phyloP scores from a whole-genome alignment of 2,888 invertebrate species.

The Mimachlamys varia region DNA sequence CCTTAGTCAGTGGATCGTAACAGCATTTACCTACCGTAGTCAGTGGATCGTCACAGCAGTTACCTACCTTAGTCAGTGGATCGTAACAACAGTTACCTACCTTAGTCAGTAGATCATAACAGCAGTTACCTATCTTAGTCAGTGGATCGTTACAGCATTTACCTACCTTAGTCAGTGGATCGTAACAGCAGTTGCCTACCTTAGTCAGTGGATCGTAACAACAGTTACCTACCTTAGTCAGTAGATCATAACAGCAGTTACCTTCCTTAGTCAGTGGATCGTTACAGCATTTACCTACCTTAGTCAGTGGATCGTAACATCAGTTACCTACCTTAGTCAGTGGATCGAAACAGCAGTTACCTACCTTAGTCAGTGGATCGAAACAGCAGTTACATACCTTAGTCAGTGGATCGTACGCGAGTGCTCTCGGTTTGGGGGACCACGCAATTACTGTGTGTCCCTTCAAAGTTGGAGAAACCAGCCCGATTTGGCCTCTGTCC shows the following conservation, averaged over 20 bases:
- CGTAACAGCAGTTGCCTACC: not conserved
- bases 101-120: too few relatives aligned
- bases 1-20: not conserved
- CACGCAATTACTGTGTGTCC: not conserved
- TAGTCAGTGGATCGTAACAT: too few relatives aligned
- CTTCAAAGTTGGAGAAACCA: not conserved
- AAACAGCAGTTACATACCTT: not conserved
- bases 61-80: not conserved
- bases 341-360: not conserved
- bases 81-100: too few relatives aligned
- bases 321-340: not conserved
- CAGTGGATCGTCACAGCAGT: not conserved
- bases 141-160: not conserved
- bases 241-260: not conserved
- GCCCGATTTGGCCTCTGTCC: not conserved
- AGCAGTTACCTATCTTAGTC: not conserved
- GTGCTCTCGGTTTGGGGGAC: not conserved
- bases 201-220: not conserved
- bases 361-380: not conserved
- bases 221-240: too few relatives aligned
- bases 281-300: too few relatives aligned
- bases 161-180: too few relatives aligned
- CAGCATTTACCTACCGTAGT: too few relatives aligned
- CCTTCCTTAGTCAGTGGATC: not conserved
- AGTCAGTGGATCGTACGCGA: not conserved